Conservation (phyloP, 2,113 vertebrate genomes). For the Dicerorhinus sumatrensis region DNA sequence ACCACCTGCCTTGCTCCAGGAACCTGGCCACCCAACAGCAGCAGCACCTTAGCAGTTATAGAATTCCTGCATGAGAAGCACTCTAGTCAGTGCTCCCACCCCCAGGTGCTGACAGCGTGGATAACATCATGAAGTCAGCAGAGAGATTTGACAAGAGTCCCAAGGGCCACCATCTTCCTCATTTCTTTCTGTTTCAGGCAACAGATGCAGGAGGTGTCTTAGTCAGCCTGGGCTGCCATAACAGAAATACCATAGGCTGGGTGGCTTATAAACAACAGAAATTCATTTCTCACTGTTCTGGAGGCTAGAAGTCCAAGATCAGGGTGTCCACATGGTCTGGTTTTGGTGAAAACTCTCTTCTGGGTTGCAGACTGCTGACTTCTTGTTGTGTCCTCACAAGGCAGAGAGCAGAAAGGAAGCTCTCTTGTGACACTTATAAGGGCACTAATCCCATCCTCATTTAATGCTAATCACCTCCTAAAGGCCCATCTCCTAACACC, state of each 20-base stretch:
- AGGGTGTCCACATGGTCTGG: neutral
- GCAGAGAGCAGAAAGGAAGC: neutral
- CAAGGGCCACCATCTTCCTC: neutral
- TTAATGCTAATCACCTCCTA: neutral
- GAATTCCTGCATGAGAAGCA: no score
- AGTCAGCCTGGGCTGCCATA: neutral
- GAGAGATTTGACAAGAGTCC: neutral
- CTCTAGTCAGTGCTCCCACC: rapidly evolving
- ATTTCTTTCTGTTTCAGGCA: neutral
- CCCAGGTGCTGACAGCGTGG: neutral
- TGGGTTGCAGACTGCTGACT: rapidly evolving
- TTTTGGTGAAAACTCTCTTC: neutral
- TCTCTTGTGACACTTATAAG: no score
- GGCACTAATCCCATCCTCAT: neutral
- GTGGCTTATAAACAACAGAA: neutral
- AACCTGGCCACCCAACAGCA: neutral
- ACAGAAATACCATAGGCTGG: neutral
- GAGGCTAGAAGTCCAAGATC: neutral
- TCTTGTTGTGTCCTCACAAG: neutral
- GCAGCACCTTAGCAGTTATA: no score
- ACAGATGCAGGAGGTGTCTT: neutral
- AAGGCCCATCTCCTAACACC: neutral
- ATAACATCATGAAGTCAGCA: neutral
- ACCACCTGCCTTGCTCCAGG: neutral
- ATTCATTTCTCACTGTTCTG: neutral